Conservation (phyloP, 1,140 invertebrate species). For the Chlorops oryzae region DNA sequence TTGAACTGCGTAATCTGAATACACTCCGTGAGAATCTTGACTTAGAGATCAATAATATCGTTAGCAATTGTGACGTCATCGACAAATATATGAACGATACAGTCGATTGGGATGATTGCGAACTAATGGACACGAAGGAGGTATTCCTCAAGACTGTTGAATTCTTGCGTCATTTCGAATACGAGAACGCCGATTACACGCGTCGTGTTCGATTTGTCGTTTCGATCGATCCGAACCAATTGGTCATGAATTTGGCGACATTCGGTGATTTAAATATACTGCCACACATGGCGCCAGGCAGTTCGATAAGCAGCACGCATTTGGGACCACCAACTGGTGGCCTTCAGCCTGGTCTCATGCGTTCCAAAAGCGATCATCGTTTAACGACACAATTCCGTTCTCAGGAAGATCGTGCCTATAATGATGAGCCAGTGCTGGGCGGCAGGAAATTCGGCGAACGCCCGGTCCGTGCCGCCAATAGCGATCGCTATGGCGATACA, state of each 20-base stretch:
- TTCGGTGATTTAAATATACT: conserved; percentile 82
- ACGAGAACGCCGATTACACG: conserved; percentile 83
- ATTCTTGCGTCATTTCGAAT: conserved; percentile 88
- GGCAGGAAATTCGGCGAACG: conserved; percentile 68
- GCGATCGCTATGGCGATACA: conserved; percentile 46
- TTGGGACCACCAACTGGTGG: conserved; percentile 54
- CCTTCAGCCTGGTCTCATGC: conserved; percentile 69
- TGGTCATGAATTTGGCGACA: conserved; percentile 75
- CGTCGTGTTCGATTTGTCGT: conserved; percentile 77
- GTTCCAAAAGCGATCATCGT: conserved; percentile 89
- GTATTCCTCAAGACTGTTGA: conserved; percentile 90
- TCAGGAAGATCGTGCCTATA: conserved; percentile 65
- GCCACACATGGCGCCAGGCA: conserved; percentile 51
- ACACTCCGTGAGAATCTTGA: conserved; percentile 89
- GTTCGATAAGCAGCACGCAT: conserved; percentile 46
- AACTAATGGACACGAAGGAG: conserved; percentile 89
- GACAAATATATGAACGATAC: conserved; percentile 88
- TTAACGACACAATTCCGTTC: conserved; percentile 82
- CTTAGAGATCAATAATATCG: conserved; percentile 85
- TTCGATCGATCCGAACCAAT: conserved; percentile 82
- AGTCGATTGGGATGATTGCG: conserved; percentile 79
- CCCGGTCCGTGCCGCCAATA: conserved; percentile 49
- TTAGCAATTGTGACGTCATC: conserved; percentile 92
- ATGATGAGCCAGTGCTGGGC: conserved; percentile 60
- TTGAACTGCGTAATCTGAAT: conserved; percentile 74